Evolutionary conservation across 2,113 vertebrate species (phyloP).

Genomic region (Vicugna pacos): DNA sequence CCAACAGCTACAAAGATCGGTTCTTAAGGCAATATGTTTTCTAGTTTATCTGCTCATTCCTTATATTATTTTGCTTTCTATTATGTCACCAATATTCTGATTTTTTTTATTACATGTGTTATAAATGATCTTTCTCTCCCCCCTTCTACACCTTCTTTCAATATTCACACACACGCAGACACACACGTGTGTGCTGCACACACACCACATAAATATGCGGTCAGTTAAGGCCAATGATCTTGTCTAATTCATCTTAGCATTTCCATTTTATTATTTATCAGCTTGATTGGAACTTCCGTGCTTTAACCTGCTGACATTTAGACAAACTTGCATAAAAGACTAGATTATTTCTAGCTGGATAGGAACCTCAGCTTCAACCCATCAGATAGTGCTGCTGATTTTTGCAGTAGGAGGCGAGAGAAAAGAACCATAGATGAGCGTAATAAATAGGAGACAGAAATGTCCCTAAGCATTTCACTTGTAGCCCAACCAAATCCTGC

Average conservation of each 20-base stretch:
- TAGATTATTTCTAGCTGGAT: not conserved
- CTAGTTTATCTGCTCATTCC: not conserved
- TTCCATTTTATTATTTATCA: slow-evolving; percentile 38
- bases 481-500: not conserved
- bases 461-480: not conserved
- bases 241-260: not conserved
- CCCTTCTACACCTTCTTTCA: not conserved
- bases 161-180: not conserved
- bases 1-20: not conserved
- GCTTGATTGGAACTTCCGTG: not conserved
- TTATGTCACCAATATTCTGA: not conserved
- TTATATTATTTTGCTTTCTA: not conserved
- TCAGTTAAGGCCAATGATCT: not conserved
- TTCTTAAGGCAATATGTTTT: not conserved
- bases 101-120: not conserved
- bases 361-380: not conserved
- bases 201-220: not conserved
- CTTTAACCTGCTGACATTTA: not conserved
- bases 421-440: not conserved
- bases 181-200: fast-evolving
- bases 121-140: not conserved
- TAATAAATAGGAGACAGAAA: not conserved
- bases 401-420: not conserved
- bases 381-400: not conserved
- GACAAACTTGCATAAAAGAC: not conserved